A percentile compares a stretch with the other conserved stretches of the same genome.
Conservation (phyloP, 2,797 vertebrate genomes). For the Miichthys miiuy region DNA sequence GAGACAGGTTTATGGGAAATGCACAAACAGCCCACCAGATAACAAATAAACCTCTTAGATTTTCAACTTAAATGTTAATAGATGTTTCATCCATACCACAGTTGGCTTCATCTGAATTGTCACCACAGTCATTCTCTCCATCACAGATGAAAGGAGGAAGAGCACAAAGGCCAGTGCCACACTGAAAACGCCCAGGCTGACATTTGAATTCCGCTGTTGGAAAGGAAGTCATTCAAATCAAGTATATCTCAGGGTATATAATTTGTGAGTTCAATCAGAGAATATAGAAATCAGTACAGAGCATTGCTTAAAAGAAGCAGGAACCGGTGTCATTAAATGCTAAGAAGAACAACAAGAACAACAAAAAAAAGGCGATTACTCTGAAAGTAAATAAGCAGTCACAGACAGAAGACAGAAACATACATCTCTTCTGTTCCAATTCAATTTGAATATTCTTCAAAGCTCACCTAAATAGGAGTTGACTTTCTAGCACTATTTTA, state of each 20-base stretch:
- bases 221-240: conserved; percentile 28
- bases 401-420: neutral
- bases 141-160: conserved; percentile 98
- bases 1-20: neutral
- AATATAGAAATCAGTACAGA: neutral
- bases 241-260: neutral
- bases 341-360: neutral
- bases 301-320: neutral
- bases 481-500: conserved; percentile 8
- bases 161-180: conserved; percentile 96
- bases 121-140: conserved; percentile 98
- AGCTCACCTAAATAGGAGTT: neutral
- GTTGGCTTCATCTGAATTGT: conserved; percentile 98
- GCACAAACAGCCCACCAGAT: neutral
- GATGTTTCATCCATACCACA: conserved; percentile 87
- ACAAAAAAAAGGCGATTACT: neutral
- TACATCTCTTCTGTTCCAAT: neutral
- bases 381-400: neutral
- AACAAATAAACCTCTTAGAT: neutral
- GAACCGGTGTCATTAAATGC: neutral
- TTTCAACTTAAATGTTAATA: neutral
- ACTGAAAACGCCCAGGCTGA: conserved; percentile 97
- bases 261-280: neutral
- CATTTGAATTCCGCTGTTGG: conserved; percentile 96
- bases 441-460: neutral